Percentiles rank a stretch among this genome's conserved stretches.
phyloP scores from a whole-genome alignment of 1,140 invertebrate genomes.

The Brachionus koreanus region DNA sequence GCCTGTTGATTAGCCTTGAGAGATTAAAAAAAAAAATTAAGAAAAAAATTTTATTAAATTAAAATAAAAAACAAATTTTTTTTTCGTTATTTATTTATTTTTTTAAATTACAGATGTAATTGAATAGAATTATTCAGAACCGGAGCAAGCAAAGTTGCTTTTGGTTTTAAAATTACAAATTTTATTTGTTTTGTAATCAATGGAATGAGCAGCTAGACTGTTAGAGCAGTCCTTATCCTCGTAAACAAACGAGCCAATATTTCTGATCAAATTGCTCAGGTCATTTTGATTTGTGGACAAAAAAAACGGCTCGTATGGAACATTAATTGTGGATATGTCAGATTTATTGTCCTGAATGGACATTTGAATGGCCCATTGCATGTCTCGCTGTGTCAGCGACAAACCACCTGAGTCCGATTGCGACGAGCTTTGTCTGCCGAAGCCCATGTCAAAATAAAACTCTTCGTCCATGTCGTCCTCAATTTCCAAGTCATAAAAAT shows the following conservation, averaged over 20 bases:
- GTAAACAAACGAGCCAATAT: background rate
- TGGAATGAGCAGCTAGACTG: background rate
- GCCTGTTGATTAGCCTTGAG: no score
- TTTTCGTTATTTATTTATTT: no score
- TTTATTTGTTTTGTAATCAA: conserved; percentile 4
- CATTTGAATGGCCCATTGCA: background rate
- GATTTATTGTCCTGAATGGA: background rate
- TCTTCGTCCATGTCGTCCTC: background rate
- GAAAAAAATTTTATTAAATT: background rate
- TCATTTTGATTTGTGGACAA: background rate
- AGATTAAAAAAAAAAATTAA: no score
- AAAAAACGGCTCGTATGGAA: conserved; percentile 31
- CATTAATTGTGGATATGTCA: conserved; percentile 17
- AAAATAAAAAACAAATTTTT: background rate
- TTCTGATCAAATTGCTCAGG: background rate
- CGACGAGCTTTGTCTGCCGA: background rate
- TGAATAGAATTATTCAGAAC: background rate
- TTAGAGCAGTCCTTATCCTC: background rate
- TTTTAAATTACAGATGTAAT: background rate
- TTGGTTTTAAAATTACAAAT: conserved; percentile 33
- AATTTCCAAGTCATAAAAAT: background rate
- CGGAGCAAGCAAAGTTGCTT: background rate
- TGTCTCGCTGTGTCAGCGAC: background rate
- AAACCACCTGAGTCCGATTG: background rate
- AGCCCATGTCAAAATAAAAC: conserved; percentile 25